These are phyloP conservation scores for Drosophila monieri DNA, from an alignment of 2,888 invertebrate species.

Conservation along the genomic window DNA sequence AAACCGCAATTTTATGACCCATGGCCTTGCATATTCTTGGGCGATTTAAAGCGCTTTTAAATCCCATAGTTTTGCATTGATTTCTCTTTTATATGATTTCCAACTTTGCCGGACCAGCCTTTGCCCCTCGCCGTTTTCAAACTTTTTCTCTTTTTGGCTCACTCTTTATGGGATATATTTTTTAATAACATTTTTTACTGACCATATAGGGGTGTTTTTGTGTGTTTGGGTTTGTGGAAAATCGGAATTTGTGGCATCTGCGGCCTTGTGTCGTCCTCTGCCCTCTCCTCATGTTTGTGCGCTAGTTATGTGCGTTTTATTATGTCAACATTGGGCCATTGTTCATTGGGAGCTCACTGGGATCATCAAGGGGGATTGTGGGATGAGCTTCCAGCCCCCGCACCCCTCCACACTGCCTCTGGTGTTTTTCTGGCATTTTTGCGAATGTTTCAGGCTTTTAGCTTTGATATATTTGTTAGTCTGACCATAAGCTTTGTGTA, in stretches of 20 bases:
- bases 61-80: conserved; percentile 72
- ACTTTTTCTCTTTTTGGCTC: conserved; percentile 16
- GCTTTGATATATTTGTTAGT: conserved; percentile 73
- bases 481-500: conserved; percentile 64
- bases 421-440: conserved; percentile 46
- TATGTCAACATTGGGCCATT: conserved; percentile 77
- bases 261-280: conserved; percentile 53
- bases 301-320: conserved; percentile 75
- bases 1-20: conserved; percentile 73
- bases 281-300: conserved; percentile 56
- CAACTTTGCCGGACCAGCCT: conserved; percentile 49
- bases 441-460: conserved; percentile 58
- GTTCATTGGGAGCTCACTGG: conserved; percentile 54
- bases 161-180: conserved; percentile 45
- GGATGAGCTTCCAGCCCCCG: conserved; percentile 43
- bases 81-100: conserved; percentile 73
- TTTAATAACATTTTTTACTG: conserved; percentile 66
- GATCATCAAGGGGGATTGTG: conserved; percentile 36
- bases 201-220: conserved; percentile 31
- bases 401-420: conserved; percentile 14
- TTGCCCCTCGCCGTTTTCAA: neutral
- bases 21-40: conserved; percentile 69
- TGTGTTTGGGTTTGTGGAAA: conserved; percentile 44
- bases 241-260: conserved; percentile 75
- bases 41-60: conserved; percentile 73